These are phyloP conservation scores for Pinna nobilis DNA, from an alignment of 1,140 invertebrate species.

Conservation along the genomic window DNA sequence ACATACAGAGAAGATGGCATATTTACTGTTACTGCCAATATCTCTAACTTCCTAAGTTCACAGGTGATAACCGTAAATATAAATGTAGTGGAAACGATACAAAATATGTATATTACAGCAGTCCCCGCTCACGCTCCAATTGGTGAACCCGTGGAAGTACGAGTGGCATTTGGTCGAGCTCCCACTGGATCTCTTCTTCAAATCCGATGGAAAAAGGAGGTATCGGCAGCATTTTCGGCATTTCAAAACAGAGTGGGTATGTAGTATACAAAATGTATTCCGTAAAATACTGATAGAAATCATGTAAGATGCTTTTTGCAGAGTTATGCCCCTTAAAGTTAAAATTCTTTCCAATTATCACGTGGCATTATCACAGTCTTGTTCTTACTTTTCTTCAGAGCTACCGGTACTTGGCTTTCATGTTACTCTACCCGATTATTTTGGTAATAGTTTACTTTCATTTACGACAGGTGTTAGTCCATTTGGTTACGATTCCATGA, in stretches of 20 bases:
- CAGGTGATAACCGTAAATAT: slow-evolving; percentile 36
- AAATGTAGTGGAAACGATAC: slow-evolving; percentile 50
- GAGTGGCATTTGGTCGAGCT: slow-evolving; percentile 52
- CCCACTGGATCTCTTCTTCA: slow-evolving; percentile 36
- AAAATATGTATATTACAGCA: slow-evolving; percentile 38
- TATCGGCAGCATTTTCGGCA: slow-evolving; percentile 12
- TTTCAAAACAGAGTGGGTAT: slow-evolving; percentile 33
- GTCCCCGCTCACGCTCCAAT: slow-evolving; percentile 45
- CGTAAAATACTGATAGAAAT: no score
- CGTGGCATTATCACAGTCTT: no score
- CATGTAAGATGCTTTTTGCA: no score
- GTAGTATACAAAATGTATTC: background rate
- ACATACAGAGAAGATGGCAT: slow-evolving; percentile 44
- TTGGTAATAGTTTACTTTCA: background rate
- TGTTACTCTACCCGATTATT: no score
- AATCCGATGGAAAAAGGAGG: slow-evolving; percentile 51
- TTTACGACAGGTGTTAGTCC: slow-evolving; percentile 53
- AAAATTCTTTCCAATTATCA: no score
- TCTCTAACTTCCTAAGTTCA: slow-evolving; percentile 51
- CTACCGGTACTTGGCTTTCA: no score
- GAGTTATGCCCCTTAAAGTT: no score
- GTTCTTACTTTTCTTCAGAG: no score
- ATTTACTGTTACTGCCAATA: slow-evolving; percentile 43
- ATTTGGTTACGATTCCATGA: slow-evolving; percentile 45
- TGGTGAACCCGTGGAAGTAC: slow-evolving; percentile 36